Evolutionary conservation across 2,797 vertebrate genomes (phyloP), one percentile per base, ranked within the genome.

Genomic region (Florisuga fusca): DNA sequence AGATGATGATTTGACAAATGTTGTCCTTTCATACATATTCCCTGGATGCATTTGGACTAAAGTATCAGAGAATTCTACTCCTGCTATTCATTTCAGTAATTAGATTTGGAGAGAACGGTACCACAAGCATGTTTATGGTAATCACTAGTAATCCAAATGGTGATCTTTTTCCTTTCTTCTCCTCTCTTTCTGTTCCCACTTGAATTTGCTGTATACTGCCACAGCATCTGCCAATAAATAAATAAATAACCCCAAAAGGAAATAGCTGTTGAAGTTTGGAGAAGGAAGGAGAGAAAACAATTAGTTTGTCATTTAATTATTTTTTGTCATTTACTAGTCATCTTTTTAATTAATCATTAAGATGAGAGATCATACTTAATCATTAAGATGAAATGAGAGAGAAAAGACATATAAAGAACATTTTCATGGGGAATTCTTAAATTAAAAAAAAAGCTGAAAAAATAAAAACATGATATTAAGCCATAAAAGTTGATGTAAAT

Each of bases 31-130:
- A 89, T 31, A 61, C 29, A 36, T 84, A 90, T 81, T 93, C 94
- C 87, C 93, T 76, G 55, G 48, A 29, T 86, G 54, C 22, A 41
- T 91, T 82, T 95, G 71, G 54, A 61, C n/a, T 69, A 84, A 76
- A 26, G 5, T 57, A 91, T 53, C 64, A 67, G 62, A 91, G 54
- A 88, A 90, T 93, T 90, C 87, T 93, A 20, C 72, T 89, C 33
- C 51, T 76, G 21, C 48, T 92, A 73, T 90, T 97, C 71, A 95
- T 91, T 93, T 87, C 86, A 66, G 53, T 95, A 95, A 97, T 96
- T 92, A 88, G 76, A 89, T 94, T 89, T 96, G 26, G 55, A 96
- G 36, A 62, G 46, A 90, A 48, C n/a, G 18, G 20, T 81, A 45
- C 71, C 64, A 81, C 61, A 68, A 89, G 58, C 34, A 34, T 63